Evolutionary conservation across 2,797 vertebrate species (phyloP), one percentile per base, ranked within the genome.

Genomic region (Sebastes oblongus): DNA sequence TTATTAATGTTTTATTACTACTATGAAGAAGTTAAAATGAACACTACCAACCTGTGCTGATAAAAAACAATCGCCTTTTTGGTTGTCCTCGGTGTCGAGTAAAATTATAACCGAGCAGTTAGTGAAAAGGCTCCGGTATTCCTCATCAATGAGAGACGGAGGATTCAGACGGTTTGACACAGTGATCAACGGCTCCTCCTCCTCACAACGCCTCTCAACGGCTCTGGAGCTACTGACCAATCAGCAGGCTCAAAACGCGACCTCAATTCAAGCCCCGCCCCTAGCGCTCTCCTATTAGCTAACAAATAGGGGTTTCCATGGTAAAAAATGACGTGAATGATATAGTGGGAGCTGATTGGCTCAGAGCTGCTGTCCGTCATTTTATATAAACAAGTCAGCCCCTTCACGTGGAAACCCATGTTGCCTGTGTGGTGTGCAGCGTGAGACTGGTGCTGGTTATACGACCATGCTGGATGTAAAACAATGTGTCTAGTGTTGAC

Each of bases 381-480:
- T 96, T 96, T 95, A 95, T 82, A 94, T 95, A 95, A 96, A 94
- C 88, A 82, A 81, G 79, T 22, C 50, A 16, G 20, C 73, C 69
- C 2, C 81, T 16, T 91, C 96, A 96, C 95, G 95, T 96, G 95
- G 93, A 94, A 80, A 79, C 61, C 90, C 93, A 95, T 93, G 95
- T 92, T 93, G 93, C 14, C 14, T 81, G 61, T 74, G 78, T 65
- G 14, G 36, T 18, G 32, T 50, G 83, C 46, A 16, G 68, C 25
- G 77, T 61, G 70, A 75, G 58, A 46, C 25, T 46, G n/a, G 36
- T 39, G 9, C 1, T 39, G 6, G 81, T 85, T 77, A 39, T 14
- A 83, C 34, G 85, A 70, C n/a, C 9, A 18, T 22, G 52, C 11
- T 8, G 46, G 27, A 22, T 30, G 58, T 22, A 5, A 36, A 69